phyloP scores from a whole-genome alignment of 2,113 vertebrate genomes.

The Odontesthes bonariensis region DNA sequence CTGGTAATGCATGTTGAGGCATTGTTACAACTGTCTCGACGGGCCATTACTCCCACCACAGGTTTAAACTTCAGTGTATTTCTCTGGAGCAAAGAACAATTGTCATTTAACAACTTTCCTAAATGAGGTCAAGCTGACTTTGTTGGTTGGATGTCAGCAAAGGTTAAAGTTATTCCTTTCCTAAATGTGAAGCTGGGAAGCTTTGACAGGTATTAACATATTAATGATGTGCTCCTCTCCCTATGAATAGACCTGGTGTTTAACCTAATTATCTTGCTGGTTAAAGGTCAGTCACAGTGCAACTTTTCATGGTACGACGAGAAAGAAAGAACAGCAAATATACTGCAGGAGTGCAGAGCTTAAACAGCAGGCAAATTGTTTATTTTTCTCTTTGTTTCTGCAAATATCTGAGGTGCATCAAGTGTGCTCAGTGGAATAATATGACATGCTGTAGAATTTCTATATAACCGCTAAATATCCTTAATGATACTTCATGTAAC shows the following conservation, averaged over 20 bases:
- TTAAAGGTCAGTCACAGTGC: slow-evolving; percentile 76
- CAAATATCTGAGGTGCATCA: slow-evolving; percentile 9
- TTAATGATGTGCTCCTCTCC: slow-evolving; percentile 71
- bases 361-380: background rate
- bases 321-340: slow-evolving; percentile 53
- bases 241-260: slow-evolving; percentile 70
- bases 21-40: too few relatives aligned
- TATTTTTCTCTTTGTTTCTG: background rate
- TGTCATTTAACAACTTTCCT: slow-evolving; percentile 45
- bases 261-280: slow-evolving; percentile 63
- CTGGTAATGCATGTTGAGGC: too few relatives aligned
- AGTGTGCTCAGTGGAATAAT: background rate
- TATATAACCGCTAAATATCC: slow-evolving; percentile 28
- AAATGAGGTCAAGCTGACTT: slow-evolving; percentile 57
- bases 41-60: background rate
- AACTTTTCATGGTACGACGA: slow-evolving; percentile 46
- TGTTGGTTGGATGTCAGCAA: slow-evolving; percentile 52
- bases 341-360: background rate
- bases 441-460: background rate
- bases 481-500: slow-evolving; percentile 5
- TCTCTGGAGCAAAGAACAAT: slow-evolving; percentile 36
- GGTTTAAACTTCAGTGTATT: slow-evolving; percentile 7
- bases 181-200: slow-evolving; percentile 49
- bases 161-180: slow-evolving; percentile 67
- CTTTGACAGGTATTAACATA: slow-evolving; percentile 74